A percentile compares a stretch with the other conserved stretches of the same genome.
phyloP scores from a whole-genome alignment of 2,888 invertebrate genomes.

The Watsonalla binaria region DNA sequence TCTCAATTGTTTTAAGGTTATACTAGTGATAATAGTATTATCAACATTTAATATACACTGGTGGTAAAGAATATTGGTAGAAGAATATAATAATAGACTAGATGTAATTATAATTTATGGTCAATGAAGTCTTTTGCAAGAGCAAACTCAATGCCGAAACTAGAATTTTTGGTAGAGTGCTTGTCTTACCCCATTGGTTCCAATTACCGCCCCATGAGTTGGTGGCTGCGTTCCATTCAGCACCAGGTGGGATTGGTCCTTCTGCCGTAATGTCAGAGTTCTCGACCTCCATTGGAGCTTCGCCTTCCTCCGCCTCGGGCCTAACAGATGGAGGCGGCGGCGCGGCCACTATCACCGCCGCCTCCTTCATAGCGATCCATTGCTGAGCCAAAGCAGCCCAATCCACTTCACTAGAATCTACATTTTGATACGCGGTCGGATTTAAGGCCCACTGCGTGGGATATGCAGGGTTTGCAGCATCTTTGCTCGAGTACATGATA shows the following conservation, averaged over 20 bases:
- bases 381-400: conserved; percentile 98
- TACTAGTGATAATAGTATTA: too few relatives aligned
- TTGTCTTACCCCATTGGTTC: conserved; percentile 69
- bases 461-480: conserved; percentile 81
- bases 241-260: conserved; percentile 41
- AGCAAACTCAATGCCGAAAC: too few relatives aligned
- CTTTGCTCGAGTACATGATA: conserved; percentile 79
- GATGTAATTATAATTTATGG: too few relatives aligned
- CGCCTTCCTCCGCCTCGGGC: conserved; percentile 83
- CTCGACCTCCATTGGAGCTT: conserved; percentile 93
- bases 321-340: conserved; percentile 79
- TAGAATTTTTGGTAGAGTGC: not conserved
- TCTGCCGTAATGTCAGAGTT: conserved; percentile 79
- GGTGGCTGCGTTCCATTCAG: conserved; percentile 56
- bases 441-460: conserved; percentile 89
- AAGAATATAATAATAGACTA: too few relatives aligned
- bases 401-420: conserved; percentile 92
- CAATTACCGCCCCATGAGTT: conserved; percentile 65
- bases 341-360: conserved; percentile 77
- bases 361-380: conserved; percentile 98
- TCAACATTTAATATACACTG: too few relatives aligned
- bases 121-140: too few relatives aligned
- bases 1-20: too few relatives aligned
- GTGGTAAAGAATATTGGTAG: too few relatives aligned
- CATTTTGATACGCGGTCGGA: conserved; percentile 88